A percentile compares a stretch with the other conserved stretches of the same genome.
Conservation (phyloP, 2,113 vertebrate genomes). For the Rhizomys pruinosus region DNA sequence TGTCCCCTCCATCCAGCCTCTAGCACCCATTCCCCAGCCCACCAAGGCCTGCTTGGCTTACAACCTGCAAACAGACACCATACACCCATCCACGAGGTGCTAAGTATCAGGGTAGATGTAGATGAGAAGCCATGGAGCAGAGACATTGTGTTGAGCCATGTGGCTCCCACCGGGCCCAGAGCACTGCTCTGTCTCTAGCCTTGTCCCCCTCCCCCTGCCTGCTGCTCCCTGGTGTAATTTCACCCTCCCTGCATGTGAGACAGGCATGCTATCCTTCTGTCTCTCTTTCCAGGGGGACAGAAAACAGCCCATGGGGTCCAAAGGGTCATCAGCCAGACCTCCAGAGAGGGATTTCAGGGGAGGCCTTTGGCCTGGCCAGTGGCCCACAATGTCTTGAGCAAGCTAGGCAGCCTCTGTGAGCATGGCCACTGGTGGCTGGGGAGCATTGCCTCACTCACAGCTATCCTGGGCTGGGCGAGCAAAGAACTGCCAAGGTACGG, state of each 20-base stretch:
- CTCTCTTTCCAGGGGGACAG: not conserved
- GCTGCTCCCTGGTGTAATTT: not conserved
- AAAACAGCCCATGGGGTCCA: not conserved
- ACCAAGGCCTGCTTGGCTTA: not conserved
- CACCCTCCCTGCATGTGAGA: not conserved
- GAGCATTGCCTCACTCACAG: not conserved
- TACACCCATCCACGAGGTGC: not conserved
- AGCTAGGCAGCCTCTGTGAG: not conserved
- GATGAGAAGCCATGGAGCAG: not conserved
- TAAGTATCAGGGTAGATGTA: not conserved
- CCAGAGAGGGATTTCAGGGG: not conserved
- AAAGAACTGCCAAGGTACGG: not conserved
- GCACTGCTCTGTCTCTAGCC: not conserved
- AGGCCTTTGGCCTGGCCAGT: not conserved
- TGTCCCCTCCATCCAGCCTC: not conserved
- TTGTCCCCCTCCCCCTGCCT: not conserved
- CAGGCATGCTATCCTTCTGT: not conserved
- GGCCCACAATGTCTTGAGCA: not conserved
- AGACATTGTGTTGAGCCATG: accelerated
- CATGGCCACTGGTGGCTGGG: not conserved
- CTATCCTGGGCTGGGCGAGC: not conserved
- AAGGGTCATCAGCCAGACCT: not conserved
- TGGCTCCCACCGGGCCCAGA: not conserved
- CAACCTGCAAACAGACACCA: not conserved
- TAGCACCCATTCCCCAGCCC: not conserved